Percentiles rank a stretch among this genome's conserved stretches.
These are phyloP conservation scores for Pterocles orientalis DNA, from an alignment of 2,113 vertebrate genomes.

Conservation along the genomic window DNA sequence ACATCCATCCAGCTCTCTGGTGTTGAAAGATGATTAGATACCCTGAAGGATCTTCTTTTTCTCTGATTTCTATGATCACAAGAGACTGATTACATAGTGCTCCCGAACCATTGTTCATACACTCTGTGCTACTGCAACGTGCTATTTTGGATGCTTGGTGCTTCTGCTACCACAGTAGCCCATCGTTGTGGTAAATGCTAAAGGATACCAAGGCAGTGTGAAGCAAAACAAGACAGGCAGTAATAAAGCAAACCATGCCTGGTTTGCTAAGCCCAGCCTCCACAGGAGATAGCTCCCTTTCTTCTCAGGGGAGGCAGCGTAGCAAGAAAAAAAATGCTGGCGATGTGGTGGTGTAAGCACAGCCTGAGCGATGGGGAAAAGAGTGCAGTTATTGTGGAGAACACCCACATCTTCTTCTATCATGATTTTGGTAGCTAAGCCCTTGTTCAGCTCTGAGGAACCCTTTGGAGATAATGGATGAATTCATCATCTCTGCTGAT, in stretches of 20 bases:
- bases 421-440: not conserved
- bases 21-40: not conserved
- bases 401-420: not conserved
- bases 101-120: not conserved
- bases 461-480: not conserved
- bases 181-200: not conserved
- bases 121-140: not conserved
- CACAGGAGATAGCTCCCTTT: not conserved
- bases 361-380: not conserved
- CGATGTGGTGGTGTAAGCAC: not conserved
- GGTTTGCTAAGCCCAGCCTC: not conserved
- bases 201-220: not conserved
- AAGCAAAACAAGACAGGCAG: not conserved
- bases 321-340: not conserved
- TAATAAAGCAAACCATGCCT: not conserved
- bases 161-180: too few species aligned
- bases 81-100: not conserved
- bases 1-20: not conserved
- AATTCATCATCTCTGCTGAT: rapidly evolving
- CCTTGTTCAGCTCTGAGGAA: not conserved
- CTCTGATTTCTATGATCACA: not conserved
- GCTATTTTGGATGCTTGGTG: not conserved
- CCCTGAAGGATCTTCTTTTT: not conserved
- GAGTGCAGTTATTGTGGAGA: not conserved
- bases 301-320: not conserved